A percentile compares a stretch with the other conserved stretches of the same genome.
Conservation (phyloP, 1,140 invertebrate genomes). For the Macrocentrus cingulum region DNA sequence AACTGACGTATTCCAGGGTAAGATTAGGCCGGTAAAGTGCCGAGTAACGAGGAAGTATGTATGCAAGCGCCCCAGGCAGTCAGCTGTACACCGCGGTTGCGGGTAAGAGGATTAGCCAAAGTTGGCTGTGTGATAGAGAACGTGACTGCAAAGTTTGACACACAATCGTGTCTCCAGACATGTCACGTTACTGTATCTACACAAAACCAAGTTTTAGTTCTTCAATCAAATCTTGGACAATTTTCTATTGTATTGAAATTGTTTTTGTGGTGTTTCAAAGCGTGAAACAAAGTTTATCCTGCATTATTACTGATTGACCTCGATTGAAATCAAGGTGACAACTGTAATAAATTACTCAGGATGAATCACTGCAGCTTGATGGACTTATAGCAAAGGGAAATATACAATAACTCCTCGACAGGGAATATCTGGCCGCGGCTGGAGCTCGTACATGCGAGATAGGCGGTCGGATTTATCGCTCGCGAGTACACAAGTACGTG, state of each 20-base stretch:
- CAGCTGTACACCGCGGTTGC: neutral
- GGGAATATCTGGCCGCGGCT: neutral
- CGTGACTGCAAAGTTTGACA: neutral
- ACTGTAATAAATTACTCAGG: neutral
- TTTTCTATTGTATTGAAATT: too few species aligned
- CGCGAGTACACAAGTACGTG: neutral
- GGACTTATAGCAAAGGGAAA: constrained; percentile 1
- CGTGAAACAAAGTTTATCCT: too few species aligned
- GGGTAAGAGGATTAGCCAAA: constrained; percentile 5
- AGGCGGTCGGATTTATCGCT: neutral
- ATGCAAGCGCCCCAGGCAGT: neutral
- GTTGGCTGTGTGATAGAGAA: neutral
- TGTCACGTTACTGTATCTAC: too few species aligned
- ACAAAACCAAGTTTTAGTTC: too few species aligned
- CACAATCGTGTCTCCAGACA: neutral
- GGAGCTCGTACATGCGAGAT: neutral
- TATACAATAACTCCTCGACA: constrained; percentile 3
- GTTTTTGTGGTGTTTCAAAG: too few species aligned
- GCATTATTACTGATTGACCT: too few species aligned
- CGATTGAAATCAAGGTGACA: too few species aligned
- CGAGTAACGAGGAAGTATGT: neutral
- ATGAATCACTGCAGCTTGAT: constrained; percentile 1
- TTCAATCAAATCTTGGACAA: too few species aligned
- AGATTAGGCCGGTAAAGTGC: neutral
- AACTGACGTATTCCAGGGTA: neutral